phyloP scores from a whole-genome alignment of 1,140 invertebrate species.

The Drosophila hydei region DNA sequence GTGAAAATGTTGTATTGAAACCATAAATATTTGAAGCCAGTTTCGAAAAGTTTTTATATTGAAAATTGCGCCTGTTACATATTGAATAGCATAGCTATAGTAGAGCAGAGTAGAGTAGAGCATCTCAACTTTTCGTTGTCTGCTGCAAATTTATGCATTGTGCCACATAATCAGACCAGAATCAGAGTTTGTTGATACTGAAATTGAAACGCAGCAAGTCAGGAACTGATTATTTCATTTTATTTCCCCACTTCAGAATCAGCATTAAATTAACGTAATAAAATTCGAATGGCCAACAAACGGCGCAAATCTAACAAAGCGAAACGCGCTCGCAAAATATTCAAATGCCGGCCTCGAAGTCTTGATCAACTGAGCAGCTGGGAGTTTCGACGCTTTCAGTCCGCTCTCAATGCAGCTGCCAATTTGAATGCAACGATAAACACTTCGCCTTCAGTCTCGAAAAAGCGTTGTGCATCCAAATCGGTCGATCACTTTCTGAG shows the following conservation, averaged over 20 bases:
- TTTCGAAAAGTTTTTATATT: too few species aligned
- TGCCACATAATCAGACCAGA: constrained; percentile 14
- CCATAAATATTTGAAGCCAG: too few species aligned
- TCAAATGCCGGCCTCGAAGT: not conserved
- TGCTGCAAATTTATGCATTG: constrained; percentile 67
- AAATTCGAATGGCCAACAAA: constrained; percentile 13
- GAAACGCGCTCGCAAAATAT: not conserved
- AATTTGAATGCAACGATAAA: not conserved
- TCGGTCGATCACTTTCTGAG: not conserved
- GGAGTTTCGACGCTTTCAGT: constrained; percentile 1
- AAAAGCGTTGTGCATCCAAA: too few species aligned
- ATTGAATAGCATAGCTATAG: too few species aligned
- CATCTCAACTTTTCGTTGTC: constrained; percentile 51
- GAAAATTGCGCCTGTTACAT: too few species aligned
- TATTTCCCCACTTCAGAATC: constrained; percentile 6
- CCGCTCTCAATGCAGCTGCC: constrained; percentile 26
- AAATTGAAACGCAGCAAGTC: constrained; percentile 31
- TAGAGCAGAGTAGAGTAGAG: not conserved
- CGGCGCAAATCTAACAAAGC: not conserved
- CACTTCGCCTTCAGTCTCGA: too few species aligned
- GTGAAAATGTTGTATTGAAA: not conserved
- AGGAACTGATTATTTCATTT: constrained; percentile 5
- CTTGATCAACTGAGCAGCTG: not conserved
- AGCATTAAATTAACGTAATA: not conserved
- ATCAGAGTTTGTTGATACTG: constrained; percentile 23